phyloP scores from a whole-genome alignment of 2,888 invertebrate genomes.

The Cylloceria caligata region DNA sequence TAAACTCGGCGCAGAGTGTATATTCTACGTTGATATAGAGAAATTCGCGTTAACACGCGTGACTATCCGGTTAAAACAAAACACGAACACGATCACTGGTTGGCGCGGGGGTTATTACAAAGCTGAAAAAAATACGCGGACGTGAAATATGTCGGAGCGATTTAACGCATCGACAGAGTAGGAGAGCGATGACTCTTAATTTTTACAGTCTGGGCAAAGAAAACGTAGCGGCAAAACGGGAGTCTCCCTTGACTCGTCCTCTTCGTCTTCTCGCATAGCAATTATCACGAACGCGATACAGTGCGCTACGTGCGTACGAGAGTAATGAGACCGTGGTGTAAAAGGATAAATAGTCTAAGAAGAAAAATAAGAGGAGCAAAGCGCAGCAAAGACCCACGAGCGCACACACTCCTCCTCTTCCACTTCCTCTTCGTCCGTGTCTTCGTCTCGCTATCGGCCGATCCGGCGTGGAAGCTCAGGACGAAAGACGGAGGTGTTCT shows the following conservation, averaged over 20 bases:
- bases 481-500: slow-evolving; percentile 56
- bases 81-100: slow-evolving; percentile 10
- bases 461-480: slow-evolving; percentile 53
- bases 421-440: slow-evolving; percentile 24
- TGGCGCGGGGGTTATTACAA: slow-evolving; percentile 15
- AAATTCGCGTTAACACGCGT: slow-evolving; percentile 44
- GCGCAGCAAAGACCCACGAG: neutral
- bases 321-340: slow-evolving; percentile 70
- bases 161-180: neutral
- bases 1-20: slow-evolving; percentile 3
- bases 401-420: neutral
- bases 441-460: slow-evolving; percentile 59
- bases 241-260: too few relatives aligned
- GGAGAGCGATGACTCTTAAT: slow-evolving; percentile 36
- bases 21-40: neutral
- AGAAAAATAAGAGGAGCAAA: slow-evolving; percentile 41
- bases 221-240: too few relatives aligned
- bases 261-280: slow-evolving; percentile 34
- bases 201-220: neutral
- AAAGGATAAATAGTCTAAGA: slow-evolving; percentile 64
- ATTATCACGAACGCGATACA: slow-evolving; percentile 67
- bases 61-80: neutral
- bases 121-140: slow-evolving; percentile 1
- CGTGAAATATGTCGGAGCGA: slow-evolving; percentile 13
- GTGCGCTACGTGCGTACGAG: slow-evolving; percentile 69